A percentile compares a stretch with the other conserved stretches of the same genome.
phyloP scores from a whole-genome alignment of 2,113 vertebrate genomes.

The Labrus mixtus region DNA sequence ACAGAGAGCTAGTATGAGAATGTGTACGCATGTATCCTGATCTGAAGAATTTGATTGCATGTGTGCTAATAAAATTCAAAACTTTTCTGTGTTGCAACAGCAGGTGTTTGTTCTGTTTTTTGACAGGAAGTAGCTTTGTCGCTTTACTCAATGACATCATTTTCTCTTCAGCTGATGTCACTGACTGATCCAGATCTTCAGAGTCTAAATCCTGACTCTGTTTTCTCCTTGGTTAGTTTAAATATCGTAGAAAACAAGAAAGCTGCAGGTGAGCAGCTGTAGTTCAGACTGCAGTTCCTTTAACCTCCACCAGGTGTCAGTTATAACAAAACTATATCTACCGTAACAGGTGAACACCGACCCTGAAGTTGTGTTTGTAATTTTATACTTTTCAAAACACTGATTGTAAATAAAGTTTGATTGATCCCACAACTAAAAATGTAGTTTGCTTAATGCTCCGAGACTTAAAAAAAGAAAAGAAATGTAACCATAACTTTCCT shows the following conservation, averaged over 20 bases:
- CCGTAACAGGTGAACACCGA: background rate
- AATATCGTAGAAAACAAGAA: background rate
- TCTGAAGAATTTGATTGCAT: background rate
- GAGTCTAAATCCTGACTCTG: background rate
- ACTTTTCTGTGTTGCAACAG: background rate
- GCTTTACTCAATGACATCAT: background rate
- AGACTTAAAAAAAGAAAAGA: no score
- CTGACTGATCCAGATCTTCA: background rate
- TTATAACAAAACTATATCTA: background rate
- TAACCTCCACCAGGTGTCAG: conserved; percentile 21
- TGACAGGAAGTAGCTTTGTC: background rate
- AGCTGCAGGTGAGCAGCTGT: background rate
- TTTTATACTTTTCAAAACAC: no score
- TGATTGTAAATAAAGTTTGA: no score
- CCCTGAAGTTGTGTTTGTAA: background rate
- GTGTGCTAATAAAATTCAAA: background rate
- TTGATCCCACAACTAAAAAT: no score
- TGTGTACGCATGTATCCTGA: background rate
- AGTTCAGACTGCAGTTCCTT: background rate
- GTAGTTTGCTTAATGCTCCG: background rate
- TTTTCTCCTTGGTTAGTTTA: background rate
- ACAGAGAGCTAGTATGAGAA: background rate
- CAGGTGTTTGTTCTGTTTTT: background rate
- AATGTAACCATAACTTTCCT: no score
- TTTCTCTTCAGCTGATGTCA: no score